phyloP scores from a whole-genome alignment of 2,797 vertebrate genomes.

The Cryptoblepharus egeriae region DNA sequence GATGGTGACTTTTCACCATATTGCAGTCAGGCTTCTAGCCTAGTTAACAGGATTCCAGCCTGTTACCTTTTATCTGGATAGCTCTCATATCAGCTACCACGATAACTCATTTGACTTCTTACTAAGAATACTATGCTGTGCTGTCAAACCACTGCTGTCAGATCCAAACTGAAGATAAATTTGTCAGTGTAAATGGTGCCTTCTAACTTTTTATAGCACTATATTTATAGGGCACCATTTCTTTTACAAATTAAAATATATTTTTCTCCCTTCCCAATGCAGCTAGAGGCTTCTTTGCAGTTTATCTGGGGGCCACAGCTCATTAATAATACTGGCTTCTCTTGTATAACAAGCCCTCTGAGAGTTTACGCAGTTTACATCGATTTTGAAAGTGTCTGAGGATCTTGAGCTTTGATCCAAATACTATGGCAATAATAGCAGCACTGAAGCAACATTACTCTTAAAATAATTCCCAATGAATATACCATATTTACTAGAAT shows the following conservation, averaged over 20 bases:
- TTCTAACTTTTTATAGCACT: conserved; percentile 9
- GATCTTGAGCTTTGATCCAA: background rate
- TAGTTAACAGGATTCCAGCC: too few relatives aligned
- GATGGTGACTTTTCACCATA: background rate
- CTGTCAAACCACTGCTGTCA: background rate
- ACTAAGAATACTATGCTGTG: background rate
- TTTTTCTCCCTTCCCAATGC: conserved; percentile 5
- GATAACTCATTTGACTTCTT: background rate
- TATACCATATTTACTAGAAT: too few relatives aligned
- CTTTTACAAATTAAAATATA: conserved; percentile 10
- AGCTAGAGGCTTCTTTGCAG: background rate
- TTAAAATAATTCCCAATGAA: background rate
- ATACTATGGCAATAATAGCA: background rate
- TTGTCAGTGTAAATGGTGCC: background rate
- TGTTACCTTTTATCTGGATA: background rate
- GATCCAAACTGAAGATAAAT: background rate
- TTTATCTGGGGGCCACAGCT: background rate
- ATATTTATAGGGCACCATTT: background rate
- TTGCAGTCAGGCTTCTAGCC: background rate
- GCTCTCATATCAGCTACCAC: background rate
- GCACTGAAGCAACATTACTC: background rate
- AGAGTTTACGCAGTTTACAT: conserved; percentile 38
- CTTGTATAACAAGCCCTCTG: background rate
- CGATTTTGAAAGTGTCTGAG: conserved; percentile 27
- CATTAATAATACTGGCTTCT: conserved; percentile 19